A percentile compares a stretch with the other conserved stretches of the same genome.
Evolutionary conservation across 1,140 invertebrate species (phyloP).

Genomic region (Sycophaga agraensis): DNA sequence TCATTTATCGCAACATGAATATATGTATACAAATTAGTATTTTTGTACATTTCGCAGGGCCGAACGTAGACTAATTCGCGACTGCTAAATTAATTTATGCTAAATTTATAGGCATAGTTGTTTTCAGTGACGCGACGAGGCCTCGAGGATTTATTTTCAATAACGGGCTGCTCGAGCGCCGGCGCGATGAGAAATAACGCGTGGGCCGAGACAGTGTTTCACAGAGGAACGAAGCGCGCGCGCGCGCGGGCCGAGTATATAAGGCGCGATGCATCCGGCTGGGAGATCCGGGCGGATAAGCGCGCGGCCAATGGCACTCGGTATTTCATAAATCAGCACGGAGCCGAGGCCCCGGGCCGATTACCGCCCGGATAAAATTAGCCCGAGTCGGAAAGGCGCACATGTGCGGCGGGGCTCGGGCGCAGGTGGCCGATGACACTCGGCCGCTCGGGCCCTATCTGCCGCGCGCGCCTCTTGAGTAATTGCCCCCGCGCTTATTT

Average conservation of each 20-base stretch:
- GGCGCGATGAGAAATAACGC: not conserved
- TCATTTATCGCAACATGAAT: too few species aligned
- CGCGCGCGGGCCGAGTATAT: not conserved
- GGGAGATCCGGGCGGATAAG: slow-evolving; percentile 3
- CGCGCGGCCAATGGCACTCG: slow-evolving; percentile 1
- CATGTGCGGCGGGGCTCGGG: not conserved
- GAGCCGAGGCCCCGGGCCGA: not conserved
- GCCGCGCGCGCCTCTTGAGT: not conserved
- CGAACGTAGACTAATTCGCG: too few species aligned
- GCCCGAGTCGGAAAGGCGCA: not conserved
- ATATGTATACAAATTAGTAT: too few species aligned
- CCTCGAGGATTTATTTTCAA: too few species aligned
- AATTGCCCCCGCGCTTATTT: slow-evolving; percentile 3
- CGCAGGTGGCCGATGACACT: slow-evolving; percentile 22
- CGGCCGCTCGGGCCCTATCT: not conserved
- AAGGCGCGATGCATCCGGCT: slow-evolving; percentile 36
- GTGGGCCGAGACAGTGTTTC: too few species aligned
- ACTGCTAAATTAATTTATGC: too few species aligned
- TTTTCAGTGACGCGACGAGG: too few species aligned
- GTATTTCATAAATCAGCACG: slow-evolving; percentile 25
- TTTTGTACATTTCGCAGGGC: too few species aligned
- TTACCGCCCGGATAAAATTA: slow-evolving; percentile 27
- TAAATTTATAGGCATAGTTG: too few species aligned
- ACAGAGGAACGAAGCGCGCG: too few species aligned
- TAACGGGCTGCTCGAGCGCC: too few species aligned